A percentile compares a stretch with the other conserved stretches of the same genome.
These are phyloP conservation scores for Hyposmocoma kahamanoa DNA, from an alignment of 1,140 invertebrate species.

Conservation along the genomic window DNA sequence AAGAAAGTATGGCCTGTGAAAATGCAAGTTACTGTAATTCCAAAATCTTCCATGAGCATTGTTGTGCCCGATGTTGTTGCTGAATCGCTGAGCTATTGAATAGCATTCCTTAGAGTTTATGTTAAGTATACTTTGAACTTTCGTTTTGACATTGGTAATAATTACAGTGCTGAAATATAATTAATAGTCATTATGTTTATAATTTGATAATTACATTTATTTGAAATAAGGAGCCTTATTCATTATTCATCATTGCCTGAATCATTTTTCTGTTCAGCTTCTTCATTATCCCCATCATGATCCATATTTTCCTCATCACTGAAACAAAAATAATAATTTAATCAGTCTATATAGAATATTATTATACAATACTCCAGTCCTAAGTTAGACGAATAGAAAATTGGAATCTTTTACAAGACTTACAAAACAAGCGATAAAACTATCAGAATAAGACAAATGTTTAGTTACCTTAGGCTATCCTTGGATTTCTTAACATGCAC, in stretches of 20 bases:
- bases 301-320: slow-evolving; percentile 17
- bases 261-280: slow-evolving; percentile 12
- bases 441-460: too few relatives aligned
- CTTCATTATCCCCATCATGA: slow-evolving; percentile 13
- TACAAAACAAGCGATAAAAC: too few relatives aligned
- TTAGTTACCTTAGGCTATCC: too few relatives aligned
- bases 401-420: too few relatives aligned
- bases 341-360: background rate
- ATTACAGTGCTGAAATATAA: too few relatives aligned
- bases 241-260: slow-evolving; percentile 16
- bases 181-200: background rate
- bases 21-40: slow-evolving; percentile 35
- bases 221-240: background rate
- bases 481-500: slow-evolving; percentile 50
- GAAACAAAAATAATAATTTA: slow-evolving; percentile 2
- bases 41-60: slow-evolving; percentile 17
- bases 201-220: slow-evolving; percentile 11
- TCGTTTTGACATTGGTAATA: too few relatives aligned
- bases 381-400: too few relatives aligned
- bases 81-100: background rate
- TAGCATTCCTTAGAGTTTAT: too few relatives aligned
- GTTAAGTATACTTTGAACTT: too few relatives aligned
- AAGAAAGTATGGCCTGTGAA: slow-evolving; percentile 62
- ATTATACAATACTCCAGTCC: slow-evolving; percentile 8
- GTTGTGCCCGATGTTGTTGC: background rate